These are phyloP conservation scores for Hanleya hanleyi DNA, from an alignment of 2,888 invertebrate species.

Conservation along the genomic window DNA sequence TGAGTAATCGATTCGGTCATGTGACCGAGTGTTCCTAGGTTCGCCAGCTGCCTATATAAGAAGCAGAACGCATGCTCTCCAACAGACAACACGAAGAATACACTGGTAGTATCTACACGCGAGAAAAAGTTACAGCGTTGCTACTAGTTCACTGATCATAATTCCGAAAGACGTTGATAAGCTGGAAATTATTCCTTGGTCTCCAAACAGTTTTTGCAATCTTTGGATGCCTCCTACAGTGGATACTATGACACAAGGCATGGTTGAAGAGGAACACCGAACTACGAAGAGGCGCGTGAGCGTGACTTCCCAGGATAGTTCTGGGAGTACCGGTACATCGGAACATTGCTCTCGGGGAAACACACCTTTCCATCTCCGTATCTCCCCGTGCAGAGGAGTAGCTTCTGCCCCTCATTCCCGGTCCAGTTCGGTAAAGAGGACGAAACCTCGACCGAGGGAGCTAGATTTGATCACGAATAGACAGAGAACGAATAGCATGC, in stretches of 20 bases:
- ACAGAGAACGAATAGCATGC: slow-evolving; percentile 54
- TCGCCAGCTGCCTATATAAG: too few species aligned
- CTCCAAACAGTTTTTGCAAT: too few species aligned
- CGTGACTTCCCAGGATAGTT: background rate
- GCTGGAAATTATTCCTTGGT: too few species aligned
- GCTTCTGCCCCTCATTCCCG: slow-evolving; percentile 57
- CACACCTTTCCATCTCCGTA: background rate
- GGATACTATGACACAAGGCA: background rate
- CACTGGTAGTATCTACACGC: too few species aligned
- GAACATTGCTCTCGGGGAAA: background rate
- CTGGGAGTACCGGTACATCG: background rate
- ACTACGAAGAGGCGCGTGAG: background rate
- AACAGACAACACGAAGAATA: too few species aligned
- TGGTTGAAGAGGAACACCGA: background rate
- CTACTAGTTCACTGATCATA: too few species aligned
- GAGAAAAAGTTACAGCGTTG: too few species aligned
- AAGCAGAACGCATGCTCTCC: too few species aligned
- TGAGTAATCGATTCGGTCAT: too few species aligned
- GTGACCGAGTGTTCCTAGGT: too few species aligned
- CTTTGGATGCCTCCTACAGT: too few species aligned
- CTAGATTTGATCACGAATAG: slow-evolving; percentile 38
- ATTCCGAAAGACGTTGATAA: too few species aligned
- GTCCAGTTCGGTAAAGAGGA: slow-evolving; percentile 62
- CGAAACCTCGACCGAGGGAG: slow-evolving; percentile 48
- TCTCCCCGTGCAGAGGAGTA: slow-evolving; percentile 23